These are phyloP conservation scores for Chymomyza fuscimana DNA, from an alignment of 2,888 invertebrate genomes.

Conservation along the genomic window DNA sequence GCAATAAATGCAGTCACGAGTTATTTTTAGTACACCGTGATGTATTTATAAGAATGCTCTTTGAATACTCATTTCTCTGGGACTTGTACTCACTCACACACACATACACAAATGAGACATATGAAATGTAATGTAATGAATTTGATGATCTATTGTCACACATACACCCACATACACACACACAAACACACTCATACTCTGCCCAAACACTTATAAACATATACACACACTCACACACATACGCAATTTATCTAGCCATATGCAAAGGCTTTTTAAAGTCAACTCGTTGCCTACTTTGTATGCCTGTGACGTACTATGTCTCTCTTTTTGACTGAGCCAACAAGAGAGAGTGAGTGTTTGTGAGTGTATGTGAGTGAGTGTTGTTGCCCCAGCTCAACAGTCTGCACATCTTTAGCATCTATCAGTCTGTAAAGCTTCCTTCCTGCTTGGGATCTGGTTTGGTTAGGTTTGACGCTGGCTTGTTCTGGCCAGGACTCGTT, in stretches of 20 bases:
- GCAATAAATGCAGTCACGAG: too few relatives aligned
- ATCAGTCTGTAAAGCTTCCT: slow-evolving; percentile 71
- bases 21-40: too few relatives aligned
- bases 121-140: slow-evolving; percentile 76
- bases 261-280: slow-evolving; percentile 64
- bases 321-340: background rate
- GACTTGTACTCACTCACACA: background rate
- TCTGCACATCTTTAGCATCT: slow-evolving; percentile 67
- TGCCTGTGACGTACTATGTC: slow-evolving; percentile 47
- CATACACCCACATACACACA: slow-evolving; percentile 41
- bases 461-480: background rate
- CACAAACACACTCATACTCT: slow-evolving; percentile 37
- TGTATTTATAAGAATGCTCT: background rate
- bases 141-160: slow-evolving; percentile 80
- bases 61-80: background rate
- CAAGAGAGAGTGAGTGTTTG: slow-evolving; percentile 6
- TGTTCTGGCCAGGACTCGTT: background rate
- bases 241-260: slow-evolving; percentile 1
- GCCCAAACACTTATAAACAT: too few relatives aligned
- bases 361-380: background rate
- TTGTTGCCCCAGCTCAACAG: slow-evolving; percentile 1
- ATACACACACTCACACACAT: slow-evolving; percentile 33
- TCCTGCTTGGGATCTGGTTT: slow-evolving; percentile 48
- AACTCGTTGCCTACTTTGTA: slow-evolving; percentile 67
- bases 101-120: slow-evolving; percentile 58